phyloP scores from a whole-genome alignment of 2,113 vertebrate genomes.

The Machaerirhynchus nigripectus region DNA sequence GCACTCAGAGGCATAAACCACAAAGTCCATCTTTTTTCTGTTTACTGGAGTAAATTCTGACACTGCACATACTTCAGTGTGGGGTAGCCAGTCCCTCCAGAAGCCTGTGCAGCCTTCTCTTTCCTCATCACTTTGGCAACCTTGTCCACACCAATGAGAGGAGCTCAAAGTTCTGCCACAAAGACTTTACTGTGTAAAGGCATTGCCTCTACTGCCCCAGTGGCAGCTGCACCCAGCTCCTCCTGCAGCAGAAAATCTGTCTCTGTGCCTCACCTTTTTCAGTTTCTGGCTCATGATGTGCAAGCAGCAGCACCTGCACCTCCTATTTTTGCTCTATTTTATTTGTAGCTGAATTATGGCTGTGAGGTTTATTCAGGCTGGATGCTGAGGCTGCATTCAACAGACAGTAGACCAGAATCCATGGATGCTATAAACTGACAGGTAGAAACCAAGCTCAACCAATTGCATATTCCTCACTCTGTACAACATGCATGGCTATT shows the following conservation, averaged over 20 bases:
- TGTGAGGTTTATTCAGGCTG: not conserved
- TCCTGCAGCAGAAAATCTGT: not conserved
- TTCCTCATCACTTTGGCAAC: not conserved
- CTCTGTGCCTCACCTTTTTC: not conserved
- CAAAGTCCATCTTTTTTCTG: not conserved
- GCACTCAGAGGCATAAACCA: not conserved
- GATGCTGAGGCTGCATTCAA: not conserved
- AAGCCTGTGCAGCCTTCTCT: not conserved
- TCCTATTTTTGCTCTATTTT: not conserved
- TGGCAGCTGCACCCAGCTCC: not conserved
- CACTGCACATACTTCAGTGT: not conserved
- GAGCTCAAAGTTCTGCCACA: not conserved
- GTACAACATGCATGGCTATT: not conserved
- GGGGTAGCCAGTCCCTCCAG: not conserved
- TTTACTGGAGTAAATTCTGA: not conserved
- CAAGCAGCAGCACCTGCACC: not conserved
- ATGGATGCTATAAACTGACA: not conserved
- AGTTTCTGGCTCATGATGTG: not conserved
- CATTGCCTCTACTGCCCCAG: not conserved
- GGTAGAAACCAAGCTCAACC: not conserved
- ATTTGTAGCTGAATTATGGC: not conserved
- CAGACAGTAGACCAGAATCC: not conserved
- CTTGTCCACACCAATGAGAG: not conserved
- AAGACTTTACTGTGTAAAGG: not conserved
- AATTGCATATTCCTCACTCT: not conserved